phyloP scores from a whole-genome alignment of 2,113 vertebrate genomes.

The Coturnix japonica region DNA sequence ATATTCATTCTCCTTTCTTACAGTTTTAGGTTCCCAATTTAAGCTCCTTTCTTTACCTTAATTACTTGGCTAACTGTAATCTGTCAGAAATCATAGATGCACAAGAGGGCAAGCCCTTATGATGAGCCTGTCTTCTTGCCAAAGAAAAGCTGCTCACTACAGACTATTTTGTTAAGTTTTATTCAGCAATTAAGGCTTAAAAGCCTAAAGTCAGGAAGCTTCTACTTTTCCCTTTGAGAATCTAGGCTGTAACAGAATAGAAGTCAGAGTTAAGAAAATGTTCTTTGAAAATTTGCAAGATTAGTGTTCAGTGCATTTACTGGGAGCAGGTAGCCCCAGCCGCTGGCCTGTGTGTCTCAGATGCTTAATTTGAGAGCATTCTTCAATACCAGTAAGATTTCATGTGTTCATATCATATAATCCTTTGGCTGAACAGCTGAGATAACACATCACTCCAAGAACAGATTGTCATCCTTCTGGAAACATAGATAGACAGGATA shows the following conservation, averaged over 20 bases:
- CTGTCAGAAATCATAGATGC: background rate
- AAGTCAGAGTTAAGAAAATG: background rate
- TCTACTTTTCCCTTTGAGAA: background rate
- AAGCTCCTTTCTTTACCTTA: slow-evolving; percentile 37
- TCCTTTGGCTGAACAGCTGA: background rate
- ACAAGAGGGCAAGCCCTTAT: background rate
- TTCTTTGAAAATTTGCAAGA: background rate
- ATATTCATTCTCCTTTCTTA: slow-evolving; percentile 13
- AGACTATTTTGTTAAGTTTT: background rate
- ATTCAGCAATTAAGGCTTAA: slow-evolving; percentile 8
- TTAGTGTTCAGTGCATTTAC: background rate
- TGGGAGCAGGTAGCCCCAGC: background rate
- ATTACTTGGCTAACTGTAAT: slow-evolving; percentile 45
- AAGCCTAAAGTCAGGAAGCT: background rate
- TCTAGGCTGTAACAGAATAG: background rate
- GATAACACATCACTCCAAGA: background rate
- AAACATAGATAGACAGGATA: background rate
- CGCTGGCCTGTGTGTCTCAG: background rate
- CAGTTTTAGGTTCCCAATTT: slow-evolving; percentile 38
- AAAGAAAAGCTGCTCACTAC: background rate
- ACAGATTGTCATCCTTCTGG: background rate
- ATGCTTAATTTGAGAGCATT: background rate
- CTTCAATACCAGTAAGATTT: background rate
- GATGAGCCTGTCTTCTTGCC: background rate
- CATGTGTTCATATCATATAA: accelerated